Evolutionary conservation across 2,888 invertebrate genomes (phyloP).

Genomic region (Patella ulyssiponensis): DNA sequence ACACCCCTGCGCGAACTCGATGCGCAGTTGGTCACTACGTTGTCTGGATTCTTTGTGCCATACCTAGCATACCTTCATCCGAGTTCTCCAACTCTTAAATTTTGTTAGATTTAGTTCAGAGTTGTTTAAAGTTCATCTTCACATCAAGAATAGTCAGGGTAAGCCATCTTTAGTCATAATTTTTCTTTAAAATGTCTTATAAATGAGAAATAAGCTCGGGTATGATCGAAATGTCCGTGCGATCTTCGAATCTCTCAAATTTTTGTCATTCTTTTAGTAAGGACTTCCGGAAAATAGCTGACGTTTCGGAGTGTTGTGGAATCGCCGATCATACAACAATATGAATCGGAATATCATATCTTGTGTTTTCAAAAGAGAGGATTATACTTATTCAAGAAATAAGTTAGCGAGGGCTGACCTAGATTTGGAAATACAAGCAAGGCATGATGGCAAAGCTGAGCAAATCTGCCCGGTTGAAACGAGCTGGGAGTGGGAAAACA

Average conservation of each 20-base stretch:
- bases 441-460: conserved; percentile 7
- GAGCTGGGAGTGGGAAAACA: no score
- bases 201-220: conserved; percentile 47
- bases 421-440: conserved; percentile 5
- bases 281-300: conserved; percentile 65
- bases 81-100: conserved; percentile 63
- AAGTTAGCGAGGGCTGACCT: background rate
- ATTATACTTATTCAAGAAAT: background rate
- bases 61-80: conserved; percentile 92
- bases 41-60: conserved; percentile 98
- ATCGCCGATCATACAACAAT: background rate
- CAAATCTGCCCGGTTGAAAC: background rate
- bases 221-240: conserved; percentile 64
- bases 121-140: conserved; percentile 78
- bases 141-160: conserved; percentile 78
- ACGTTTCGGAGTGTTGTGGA: conserved; percentile 10
- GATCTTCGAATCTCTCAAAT: conserved; percentile 71
- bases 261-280: conserved; percentile 70
- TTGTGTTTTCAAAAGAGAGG: background rate
- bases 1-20: conserved; percentile 64
- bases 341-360: background rate
- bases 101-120: conserved; percentile 71
- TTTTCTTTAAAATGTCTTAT: conserved; percentile 37
- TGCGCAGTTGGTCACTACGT: conserved; percentile 78
- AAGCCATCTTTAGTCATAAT: conserved; percentile 34